phyloP scores from a whole-genome alignment of 2,113 vertebrate species.

The Gavialis gangeticus region DNA sequence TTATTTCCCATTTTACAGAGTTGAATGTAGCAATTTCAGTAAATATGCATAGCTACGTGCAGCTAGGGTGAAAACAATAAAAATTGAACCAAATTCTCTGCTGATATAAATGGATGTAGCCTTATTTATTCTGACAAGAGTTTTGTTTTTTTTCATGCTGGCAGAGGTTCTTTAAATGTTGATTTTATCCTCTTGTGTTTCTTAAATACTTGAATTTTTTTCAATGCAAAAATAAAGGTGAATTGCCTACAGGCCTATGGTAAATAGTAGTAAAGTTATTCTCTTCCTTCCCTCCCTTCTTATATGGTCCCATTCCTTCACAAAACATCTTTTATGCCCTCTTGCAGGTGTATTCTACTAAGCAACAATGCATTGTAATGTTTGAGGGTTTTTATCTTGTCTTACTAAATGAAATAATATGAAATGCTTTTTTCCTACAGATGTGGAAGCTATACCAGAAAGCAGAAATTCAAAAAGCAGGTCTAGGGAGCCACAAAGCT shows the following conservation, averaged over 20 bases:
- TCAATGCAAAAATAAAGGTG: neutral
- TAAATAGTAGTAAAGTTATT: neutral
- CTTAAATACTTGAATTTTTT: neutral
- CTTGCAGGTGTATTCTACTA: slow-evolving; percentile 25
- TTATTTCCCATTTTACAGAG: slow-evolving; percentile 47
- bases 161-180: neutral
- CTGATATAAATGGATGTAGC: neutral
- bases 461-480: slow-evolving; percentile 98
- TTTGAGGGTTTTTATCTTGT: slow-evolving; percentile 49
- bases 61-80: neutral
- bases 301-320: slow-evolving; percentile 8
- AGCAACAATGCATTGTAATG: slow-evolving; percentile 58
- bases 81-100: neutral
- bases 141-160: neutral
- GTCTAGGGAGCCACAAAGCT: slow-evolving; percentile 95
- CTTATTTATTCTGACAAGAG: neutral
- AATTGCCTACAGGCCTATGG: neutral
- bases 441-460: slow-evolving; percentile 94
- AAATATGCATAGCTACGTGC: neutral
- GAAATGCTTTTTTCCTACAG: slow-evolving; percentile 97
- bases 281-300: slow-evolving; percentile 46
- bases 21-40: neutral
- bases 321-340: slow-evolving; percentile 9
- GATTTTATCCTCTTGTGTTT: neutral
- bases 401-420: slow-evolving; percentile 84